Conservation (phyloP, 2,888 invertebrate species). For the Oasisia sp. region DNA sequence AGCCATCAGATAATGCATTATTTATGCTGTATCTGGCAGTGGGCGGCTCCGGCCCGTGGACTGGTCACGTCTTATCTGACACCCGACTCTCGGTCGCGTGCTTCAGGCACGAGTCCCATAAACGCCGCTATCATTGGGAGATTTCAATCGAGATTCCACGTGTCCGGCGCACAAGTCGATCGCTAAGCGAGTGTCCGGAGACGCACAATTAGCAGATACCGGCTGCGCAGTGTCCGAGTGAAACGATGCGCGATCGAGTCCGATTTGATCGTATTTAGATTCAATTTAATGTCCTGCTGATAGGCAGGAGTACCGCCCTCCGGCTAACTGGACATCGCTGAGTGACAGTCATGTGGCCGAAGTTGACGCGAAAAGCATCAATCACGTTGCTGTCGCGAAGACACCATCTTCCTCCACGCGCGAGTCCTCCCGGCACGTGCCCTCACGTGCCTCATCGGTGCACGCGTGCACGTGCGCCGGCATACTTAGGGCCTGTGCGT, state of each 20-base stretch:
- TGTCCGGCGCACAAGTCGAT: background rate
- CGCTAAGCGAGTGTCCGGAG: constrained; percentile 4
- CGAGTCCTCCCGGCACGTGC: background rate
- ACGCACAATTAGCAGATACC: constrained; percentile 12
- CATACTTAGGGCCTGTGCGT: too few species aligned
- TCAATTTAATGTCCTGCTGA: constrained; percentile 10
- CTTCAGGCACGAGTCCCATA: background rate
- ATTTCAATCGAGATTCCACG: constrained; percentile 6
- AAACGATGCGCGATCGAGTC: background rate
- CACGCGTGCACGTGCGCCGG: too few species aligned
- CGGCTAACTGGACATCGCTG: background rate
- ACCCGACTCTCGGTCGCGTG: background rate
- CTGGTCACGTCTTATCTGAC: background rate
- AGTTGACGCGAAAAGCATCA: background rate
- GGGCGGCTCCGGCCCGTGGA: background rate
- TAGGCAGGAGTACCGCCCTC: background rate
- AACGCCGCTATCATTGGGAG: background rate
- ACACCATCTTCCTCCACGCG: background rate
- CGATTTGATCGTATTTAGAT: constrained; percentile 17
- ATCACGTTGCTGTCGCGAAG: background rate
- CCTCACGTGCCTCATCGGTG: background rate
- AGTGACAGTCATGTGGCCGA: background rate
- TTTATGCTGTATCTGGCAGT: background rate
- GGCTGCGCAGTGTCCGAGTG: background rate
- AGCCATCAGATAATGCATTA: background rate